Evolutionary conservation across 2,888 invertebrate species (phyloP), one percentile per base, ranked within the genome.

Genomic region (Dolichopus griseipennis): DNA sequence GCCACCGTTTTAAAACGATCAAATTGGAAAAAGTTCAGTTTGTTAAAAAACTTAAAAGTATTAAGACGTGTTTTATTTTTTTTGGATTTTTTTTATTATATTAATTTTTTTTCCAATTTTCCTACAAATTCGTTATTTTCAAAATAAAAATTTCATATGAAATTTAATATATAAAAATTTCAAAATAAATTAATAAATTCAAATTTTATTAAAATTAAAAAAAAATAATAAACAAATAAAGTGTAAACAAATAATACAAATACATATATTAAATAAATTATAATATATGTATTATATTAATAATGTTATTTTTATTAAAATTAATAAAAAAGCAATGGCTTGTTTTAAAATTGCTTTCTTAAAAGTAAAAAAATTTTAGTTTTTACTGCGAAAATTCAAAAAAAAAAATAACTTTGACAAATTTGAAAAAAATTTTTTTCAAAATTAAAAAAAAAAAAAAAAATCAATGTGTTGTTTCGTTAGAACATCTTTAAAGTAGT

Each of bases 301-400:
- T 12, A 52, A 52, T 52, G 52, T 52, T 52, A 18, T 52, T 12
- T 52, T 52, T 18, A 52, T 52, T 52, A 52, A 15, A 52, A 37
- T 37, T 37, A 37, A 37, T 64, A 41, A 76, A 79, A 80, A 79
- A 80, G 81, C 80, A 75, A 75, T 74, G 81, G 80, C 81, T 81
- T 81, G 79, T 78, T 75, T 75, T 80, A 81, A 81, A 80, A 80
- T 78, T 80, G 78, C 80, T 80, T 74, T 78, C 75, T 74, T 80
- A 76, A 75, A 10, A n/a, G 18, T n/a, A 61, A 61, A 61, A 61
- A 61, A 62, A 62, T 62, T 22, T 5, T 62, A 64, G 9, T 9
- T 43, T 65, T 43, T 43, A 22, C 41, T n/a, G 2, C 12, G 43
- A 43, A 43, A 43, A 43, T 15, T 18, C n/a, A 65, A 65, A 64